Conservation (phyloP, 2,888 invertebrate species). For the Chalcosyrphus nemorum region DNA sequence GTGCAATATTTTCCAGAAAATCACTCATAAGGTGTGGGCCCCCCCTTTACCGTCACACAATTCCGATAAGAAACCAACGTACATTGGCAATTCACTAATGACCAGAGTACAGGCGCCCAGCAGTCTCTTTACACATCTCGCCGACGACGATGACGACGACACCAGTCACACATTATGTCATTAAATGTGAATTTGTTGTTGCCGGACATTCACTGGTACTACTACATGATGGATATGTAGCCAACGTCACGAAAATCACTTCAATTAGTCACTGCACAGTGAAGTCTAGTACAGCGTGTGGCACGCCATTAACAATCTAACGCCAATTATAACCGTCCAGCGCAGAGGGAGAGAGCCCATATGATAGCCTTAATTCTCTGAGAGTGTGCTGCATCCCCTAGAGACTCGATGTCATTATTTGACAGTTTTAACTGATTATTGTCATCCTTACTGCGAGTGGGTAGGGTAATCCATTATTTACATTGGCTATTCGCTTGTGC, state of each 20-base stretch:
- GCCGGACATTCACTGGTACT: neutral
- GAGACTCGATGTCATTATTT: conserved; percentile 36
- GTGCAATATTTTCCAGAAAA: no score
- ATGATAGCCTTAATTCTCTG: conserved; percentile 39
- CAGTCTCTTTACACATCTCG: neutral
- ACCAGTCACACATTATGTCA: conserved; percentile 4
- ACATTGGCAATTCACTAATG: no score
- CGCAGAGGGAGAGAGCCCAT: neutral
- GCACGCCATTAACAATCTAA: conserved; percentile 55
- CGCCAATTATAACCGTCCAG: conserved; percentile 31
- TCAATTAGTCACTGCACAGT: conserved; percentile 42
- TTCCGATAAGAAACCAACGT: no score
- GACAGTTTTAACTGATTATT: conserved; percentile 61
- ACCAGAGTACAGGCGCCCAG: no score
- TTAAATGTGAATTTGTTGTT: conserved; percentile 29
- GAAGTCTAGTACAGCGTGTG: conserved; percentile 14
- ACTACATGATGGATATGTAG: conserved; percentile 10
- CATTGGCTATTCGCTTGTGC: neutral
- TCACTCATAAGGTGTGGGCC: no score
- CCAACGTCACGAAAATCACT: conserved; percentile 43
- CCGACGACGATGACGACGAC: no score
- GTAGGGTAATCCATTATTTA: conserved; percentile 35
- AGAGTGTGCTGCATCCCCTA: conserved; percentile 38
- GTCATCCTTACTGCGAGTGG: conserved; percentile 31
- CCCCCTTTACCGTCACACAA: no score